Conservation (phyloP, 1,140 invertebrate genomes). For the Macrotrachela quadricornifera region DNA sequence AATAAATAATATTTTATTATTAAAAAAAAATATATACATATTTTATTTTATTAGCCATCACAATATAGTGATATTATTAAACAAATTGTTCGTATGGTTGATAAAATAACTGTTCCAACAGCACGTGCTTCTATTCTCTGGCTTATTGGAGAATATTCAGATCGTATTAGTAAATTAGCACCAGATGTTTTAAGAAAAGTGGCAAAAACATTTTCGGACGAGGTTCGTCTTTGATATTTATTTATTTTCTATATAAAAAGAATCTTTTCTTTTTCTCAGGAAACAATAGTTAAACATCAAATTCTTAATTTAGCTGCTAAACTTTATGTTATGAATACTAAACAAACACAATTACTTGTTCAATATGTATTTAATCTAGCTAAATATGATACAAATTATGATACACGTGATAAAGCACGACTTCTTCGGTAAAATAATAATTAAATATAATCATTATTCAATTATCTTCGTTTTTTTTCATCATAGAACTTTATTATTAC, state of each 20-base stretch:
- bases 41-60: slow-evolving; percentile 13
- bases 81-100: slow-evolving; percentile 66
- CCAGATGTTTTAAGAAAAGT: slow-evolving; percentile 75
- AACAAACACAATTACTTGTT: slow-evolving; percentile 62
- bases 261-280: slow-evolving; percentile 20
- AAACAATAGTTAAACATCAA: slow-evolving; percentile 87
- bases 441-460: no score
- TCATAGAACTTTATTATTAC: slow-evolving; percentile 1
- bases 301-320: slow-evolving; percentile 83
- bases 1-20: no score
- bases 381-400: slow-evolving; percentile 91
- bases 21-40: no score
- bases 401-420: slow-evolving; percentile 75
- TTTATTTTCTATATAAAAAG: no score
- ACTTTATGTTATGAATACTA: slow-evolving; percentile 63
- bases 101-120: slow-evolving; percentile 55
- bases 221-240: slow-evolving; percentile 20
- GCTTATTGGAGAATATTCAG: slow-evolving; percentile 75
- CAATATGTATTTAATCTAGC: slow-evolving; percentile 87
- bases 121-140: slow-evolving; percentile 47
- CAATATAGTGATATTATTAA: slow-evolving; percentile 48
- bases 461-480: no score
- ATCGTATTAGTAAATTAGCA: slow-evolving; percentile 40
- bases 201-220: slow-evolving; percentile 72
- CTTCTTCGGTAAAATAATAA: slow-evolving; percentile 40